Percentiles rank a stretch among this genome's conserved stretches.
phyloP scores from a whole-genome alignment of 2,888 invertebrate genomes.

The Tetramorium bicarinatum region DNA sequence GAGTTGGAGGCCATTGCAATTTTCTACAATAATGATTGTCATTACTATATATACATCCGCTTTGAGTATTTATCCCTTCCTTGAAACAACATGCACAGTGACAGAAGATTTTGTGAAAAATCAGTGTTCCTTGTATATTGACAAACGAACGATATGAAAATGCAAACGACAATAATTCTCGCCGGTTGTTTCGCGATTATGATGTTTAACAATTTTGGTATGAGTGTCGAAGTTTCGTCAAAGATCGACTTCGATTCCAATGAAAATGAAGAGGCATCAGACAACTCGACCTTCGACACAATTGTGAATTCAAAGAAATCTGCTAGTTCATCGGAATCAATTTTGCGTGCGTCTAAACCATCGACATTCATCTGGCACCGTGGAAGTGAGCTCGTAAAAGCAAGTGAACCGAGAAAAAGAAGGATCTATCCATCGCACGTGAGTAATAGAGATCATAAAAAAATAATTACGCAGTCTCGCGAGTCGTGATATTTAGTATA shows the following conservation, averaged over 20 bases:
- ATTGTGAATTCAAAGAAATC: constrained; percentile 33
- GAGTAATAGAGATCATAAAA: constrained; percentile 42
- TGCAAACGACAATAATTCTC: constrained; percentile 23
- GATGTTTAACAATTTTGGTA: constrained; percentile 56
- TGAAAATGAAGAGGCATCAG: constrained; percentile 44
- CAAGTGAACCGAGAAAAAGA: constrained; percentile 43
- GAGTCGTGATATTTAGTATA: neutral
- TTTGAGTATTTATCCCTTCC: constrained; percentile 66
- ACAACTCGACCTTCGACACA: neutral
- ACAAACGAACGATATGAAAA: constrained; percentile 51
- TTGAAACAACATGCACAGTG: constrained; percentile 18
- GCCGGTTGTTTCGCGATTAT: neutral
- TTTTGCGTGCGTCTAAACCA: neutral
- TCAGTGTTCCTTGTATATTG: constrained; percentile 43
- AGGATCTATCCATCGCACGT: constrained; percentile 42
- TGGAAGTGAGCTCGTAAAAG: constrained; percentile 7
- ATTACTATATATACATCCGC: constrained; percentile 67
- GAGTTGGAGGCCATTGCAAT: constrained; percentile 73
- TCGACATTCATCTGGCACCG: neutral
- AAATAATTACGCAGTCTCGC: neutral
- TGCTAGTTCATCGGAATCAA: neutral
- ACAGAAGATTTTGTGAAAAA: constrained; percentile 23
- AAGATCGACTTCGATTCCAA: constrained; percentile 73
- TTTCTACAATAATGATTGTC: constrained; percentile 71
- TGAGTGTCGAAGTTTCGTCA: constrained; percentile 72